Conservation (phyloP, 2,797 vertebrate genomes). For the Botia almorhae region DNA sequence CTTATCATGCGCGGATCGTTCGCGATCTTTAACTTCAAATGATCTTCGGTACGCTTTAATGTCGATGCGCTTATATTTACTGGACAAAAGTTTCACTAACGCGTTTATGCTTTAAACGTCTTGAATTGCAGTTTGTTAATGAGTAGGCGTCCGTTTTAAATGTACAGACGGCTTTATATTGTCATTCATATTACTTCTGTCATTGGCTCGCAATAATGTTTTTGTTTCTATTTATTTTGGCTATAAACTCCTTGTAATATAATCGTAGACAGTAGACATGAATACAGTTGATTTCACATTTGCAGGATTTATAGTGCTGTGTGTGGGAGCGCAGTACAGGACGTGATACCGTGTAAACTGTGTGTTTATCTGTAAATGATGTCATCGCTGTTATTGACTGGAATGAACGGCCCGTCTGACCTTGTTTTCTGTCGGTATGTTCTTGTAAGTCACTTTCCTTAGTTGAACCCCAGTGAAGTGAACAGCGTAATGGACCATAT, state of each 20-base stretch:
- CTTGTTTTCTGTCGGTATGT: background rate
- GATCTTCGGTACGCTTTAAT: background rate
- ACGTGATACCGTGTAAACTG: too few relatives aligned
- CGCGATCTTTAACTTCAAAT: background rate
- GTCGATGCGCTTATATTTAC: background rate
- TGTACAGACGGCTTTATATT: background rate
- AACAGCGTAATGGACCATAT: conserved; percentile 40
- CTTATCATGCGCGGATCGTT: background rate
- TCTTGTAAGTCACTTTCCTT: background rate
- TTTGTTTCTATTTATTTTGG: too few relatives aligned
- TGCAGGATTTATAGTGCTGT: too few relatives aligned
- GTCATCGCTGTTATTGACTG: background rate
- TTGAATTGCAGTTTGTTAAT: background rate
- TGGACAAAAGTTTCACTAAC: background rate
- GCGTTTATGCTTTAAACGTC: background rate
- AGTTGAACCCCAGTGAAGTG: background rate
- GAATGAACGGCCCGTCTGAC: background rate
- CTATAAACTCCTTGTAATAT: too few relatives aligned
- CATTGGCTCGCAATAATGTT: too few relatives aligned
- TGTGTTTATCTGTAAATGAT: background rate
- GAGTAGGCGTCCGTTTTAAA: background rate
- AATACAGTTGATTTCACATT: too few relatives aligned
- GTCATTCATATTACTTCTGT: background rate
- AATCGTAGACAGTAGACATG: too few relatives aligned
- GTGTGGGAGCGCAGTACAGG: too few relatives aligned